A percentile compares a stretch with the other conserved stretches of the same genome.
phyloP scores from a whole-genome alignment of 2,113 vertebrate species.

The Cynoglossus semilaevis region DNA sequence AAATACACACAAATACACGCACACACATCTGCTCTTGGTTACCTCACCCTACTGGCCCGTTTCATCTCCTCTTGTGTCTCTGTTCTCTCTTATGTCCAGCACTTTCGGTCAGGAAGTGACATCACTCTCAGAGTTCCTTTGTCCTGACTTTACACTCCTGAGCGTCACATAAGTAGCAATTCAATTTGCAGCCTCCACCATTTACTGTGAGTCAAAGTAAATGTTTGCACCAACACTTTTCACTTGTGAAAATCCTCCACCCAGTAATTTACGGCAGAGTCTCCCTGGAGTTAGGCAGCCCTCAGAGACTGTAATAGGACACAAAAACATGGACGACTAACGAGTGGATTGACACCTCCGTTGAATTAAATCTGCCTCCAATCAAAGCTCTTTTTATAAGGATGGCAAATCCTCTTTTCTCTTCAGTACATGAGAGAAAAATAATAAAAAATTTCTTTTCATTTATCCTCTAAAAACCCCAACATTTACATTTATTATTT shows the following conservation, averaged over 20 bases:
- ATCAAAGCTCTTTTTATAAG: conserved; percentile 24
- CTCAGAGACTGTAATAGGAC: conserved; percentile 30
- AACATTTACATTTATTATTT: neutral
- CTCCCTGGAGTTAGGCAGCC: conserved; percentile 13
- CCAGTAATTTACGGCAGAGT: conserved; percentile 5
- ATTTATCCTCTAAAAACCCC: neutral
- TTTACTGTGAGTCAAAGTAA: conserved; percentile 6
- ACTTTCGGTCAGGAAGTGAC: conserved; percentile 59
- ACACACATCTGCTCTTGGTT: conserved; percentile 71
- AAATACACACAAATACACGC: conserved; percentile 11
- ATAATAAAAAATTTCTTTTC: conserved; percentile 26
- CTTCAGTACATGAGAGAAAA: conserved; percentile 29
- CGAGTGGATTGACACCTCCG: conserved; percentile 32
- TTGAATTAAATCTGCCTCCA: conserved; percentile 39
- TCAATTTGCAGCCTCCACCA: neutral
- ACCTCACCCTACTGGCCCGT: conserved; percentile 61
- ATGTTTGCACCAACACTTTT: conserved; percentile 15
- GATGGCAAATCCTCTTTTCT: conserved; percentile 23
- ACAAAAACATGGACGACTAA: conserved; percentile 31
- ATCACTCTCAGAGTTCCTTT: conserved; percentile 32
- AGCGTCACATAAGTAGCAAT: conserved; percentile 1
- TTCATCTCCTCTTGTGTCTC: conserved; percentile 53
- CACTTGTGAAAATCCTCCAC: conserved; percentile 16
- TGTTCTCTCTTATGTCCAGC: conserved; percentile 28
- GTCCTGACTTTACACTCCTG: conserved; percentile 8